These are phyloP conservation scores for Tiliqua scincoides DNA, from an alignment of 2,113 vertebrate genomes.

Conservation along the genomic window DNA sequence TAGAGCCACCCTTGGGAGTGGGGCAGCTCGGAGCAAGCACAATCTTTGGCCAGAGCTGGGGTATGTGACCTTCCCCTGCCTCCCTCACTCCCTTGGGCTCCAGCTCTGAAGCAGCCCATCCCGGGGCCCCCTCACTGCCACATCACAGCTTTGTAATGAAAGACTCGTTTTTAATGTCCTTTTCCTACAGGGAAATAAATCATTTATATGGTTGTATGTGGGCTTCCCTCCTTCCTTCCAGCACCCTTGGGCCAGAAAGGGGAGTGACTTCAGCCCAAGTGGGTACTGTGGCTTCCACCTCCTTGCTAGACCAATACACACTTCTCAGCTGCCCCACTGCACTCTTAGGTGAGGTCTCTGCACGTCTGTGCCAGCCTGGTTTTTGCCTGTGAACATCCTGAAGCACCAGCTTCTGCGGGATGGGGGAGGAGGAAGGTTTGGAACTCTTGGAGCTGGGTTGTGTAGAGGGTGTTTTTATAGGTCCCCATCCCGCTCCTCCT, in stretches of 20 bases:
- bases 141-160: constrained; percentile 27
- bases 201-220: constrained; percentile 6
- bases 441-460: no score
- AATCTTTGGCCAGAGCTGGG: not conserved
- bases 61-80: not conserved
- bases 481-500: no score
- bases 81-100: not conserved
- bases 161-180: constrained; percentile 29
- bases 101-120: not conserved
- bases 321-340: not conserved
- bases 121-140: constrained; percentile 13
- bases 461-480: no score
- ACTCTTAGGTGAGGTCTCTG: no score
- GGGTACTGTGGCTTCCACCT: not conserved
- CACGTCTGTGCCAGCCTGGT: no score
- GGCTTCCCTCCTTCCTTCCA: not conserved
- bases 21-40: not conserved
- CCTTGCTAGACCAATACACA: no score
- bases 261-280: not conserved
- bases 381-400: no score
- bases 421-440: no score
- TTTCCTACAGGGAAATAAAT: constrained; percentile 30
- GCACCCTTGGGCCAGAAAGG: not conserved
- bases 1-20: not conserved
- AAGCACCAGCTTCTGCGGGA: no score